Evolutionary conservation across 2,113 vertebrate species (phyloP), one percentile per base, ranked within the genome.

Genomic region (Ageneiosus marmoratus): DNA sequence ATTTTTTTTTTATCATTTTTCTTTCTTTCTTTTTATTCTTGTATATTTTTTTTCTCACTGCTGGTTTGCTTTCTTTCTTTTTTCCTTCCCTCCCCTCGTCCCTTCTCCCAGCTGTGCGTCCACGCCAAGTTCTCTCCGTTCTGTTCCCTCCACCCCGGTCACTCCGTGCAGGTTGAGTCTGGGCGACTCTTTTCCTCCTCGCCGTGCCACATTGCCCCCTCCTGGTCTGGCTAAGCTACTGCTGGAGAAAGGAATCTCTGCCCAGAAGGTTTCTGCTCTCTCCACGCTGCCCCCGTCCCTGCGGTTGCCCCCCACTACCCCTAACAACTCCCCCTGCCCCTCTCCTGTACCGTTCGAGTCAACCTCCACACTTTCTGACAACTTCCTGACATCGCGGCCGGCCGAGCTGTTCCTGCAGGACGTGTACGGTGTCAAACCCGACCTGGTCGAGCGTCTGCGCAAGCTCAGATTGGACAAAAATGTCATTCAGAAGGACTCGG

Each of bases 391-490:
- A 1, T 99, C 98, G 0, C 94, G 97, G n/a, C 98, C 98, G 0
- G 95, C 96, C 0, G 97, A 99, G 93, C 96, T 97, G 0, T 96
- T 99, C 85, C 93, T 99, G 79, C 97, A 98, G 87, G 97, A 98
- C 65, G 93, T 96, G 88, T 98, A 98, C 8, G 96, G 97, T 51
- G 89, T 96, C 4, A 96, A 96, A 78, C 88, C 94, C 5, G 93
- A 93, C 77, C 92, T 99, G 0, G 94, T 99, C 67, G 96, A 98
- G 79, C 93, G 96, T 50, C 93, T 99, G 58, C 95, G 96, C 77
- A 95, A 93, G 79, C 89, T 99, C 79, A 97, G 98, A 0, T 95
- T 99, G 86, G 92, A 95, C 78, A 95, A 77, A 58, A 85, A 94
- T 83, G 95, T 92, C 13, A 89, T 97, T 27, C 94, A 92, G 12